These are phyloP conservation scores for Eristalinus aeneus DNA, from an alignment of 2,888 invertebrate genomes.

Conservation along the genomic window DNA sequence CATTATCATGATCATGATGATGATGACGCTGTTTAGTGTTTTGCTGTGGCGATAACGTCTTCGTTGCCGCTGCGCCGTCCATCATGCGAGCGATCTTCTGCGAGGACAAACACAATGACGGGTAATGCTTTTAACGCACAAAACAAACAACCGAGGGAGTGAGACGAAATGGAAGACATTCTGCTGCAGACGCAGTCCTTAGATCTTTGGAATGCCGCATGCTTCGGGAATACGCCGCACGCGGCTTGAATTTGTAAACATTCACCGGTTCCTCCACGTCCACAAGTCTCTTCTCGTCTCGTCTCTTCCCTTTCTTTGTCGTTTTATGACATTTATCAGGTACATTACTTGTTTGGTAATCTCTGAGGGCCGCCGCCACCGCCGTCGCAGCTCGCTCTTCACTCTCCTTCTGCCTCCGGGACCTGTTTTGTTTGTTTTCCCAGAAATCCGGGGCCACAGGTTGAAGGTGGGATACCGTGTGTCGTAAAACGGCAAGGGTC, in stretches of 20 bases:
- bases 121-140: constrained; percentile 60
- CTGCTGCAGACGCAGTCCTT: constrained; percentile 49
- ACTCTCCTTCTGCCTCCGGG: not conserved
- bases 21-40: constrained; percentile 68
- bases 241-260: constrained; percentile 67
- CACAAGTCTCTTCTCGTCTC: not conserved
- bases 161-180: constrained; percentile 26
- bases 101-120: constrained; percentile 14
- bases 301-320: not conserved
- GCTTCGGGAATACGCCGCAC: constrained; percentile 66
- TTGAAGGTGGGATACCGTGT: constrained; percentile 47
- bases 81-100: constrained; percentile 22
- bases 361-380: constrained; percentile 23
- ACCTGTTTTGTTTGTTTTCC: constrained; percentile 59
- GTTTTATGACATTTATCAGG: constrained; percentile 66
- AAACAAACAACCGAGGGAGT: constrained; percentile 34
- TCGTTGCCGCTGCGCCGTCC: constrained; percentile 12
- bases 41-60: constrained; percentile 55
- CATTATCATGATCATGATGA: constrained; percentile 52
- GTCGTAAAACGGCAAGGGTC: constrained; percentile 38
- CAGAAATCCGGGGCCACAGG: constrained; percentile 37
- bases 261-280: not conserved
- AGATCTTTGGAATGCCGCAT: constrained; percentile 63
- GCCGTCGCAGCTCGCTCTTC: not conserved
- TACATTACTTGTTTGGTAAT: constrained; percentile 64